Conservation (phyloP, 2,888 invertebrate species). For the Platycnemis pennipes region DNA sequence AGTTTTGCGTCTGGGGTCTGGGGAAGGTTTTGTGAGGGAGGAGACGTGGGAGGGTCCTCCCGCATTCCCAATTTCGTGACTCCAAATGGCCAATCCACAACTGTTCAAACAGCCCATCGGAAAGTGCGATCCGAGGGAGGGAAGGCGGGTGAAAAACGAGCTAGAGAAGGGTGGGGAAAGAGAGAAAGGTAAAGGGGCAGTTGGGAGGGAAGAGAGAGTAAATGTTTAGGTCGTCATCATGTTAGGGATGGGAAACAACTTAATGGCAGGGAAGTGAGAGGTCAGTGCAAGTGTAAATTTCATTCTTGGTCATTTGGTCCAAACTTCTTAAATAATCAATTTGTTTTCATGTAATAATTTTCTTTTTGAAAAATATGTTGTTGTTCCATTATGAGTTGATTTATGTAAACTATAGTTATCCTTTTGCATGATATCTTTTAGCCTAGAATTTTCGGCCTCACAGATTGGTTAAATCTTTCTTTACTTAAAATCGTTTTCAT, state of each 20-base stretch:
- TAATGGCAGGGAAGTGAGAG: neutral
- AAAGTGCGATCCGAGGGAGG: neutral
- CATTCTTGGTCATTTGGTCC: too few relatives aligned
- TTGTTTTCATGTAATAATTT: too few relatives aligned
- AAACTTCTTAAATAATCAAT: too few relatives aligned
- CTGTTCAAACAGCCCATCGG: constrained; percentile 22
- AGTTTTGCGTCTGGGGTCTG: constrained; percentile 17
- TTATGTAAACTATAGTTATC: too few relatives aligned
- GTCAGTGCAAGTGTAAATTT: neutral
- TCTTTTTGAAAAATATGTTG: too few relatives aligned
- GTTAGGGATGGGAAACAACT: neutral
- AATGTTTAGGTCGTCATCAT: too few relatives aligned
- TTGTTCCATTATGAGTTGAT: too few relatives aligned
- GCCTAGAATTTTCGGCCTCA: too few relatives aligned
- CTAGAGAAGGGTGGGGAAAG: neutral
- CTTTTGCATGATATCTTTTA: too few relatives aligned
- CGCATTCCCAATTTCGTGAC: neutral
- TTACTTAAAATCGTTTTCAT: too few relatives aligned
- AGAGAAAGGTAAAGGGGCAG: neutral
- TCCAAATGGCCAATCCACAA: constrained; percentile 13
- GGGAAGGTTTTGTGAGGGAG: neutral
- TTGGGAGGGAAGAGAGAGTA: neutral
- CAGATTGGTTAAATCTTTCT: too few relatives aligned
- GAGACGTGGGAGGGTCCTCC: neutral
- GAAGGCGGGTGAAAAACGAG: too few relatives aligned